phyloP scores from a whole-genome alignment of 2,113 vertebrate genomes.

The Sinocyclocheilus maitianheensis region DNA sequence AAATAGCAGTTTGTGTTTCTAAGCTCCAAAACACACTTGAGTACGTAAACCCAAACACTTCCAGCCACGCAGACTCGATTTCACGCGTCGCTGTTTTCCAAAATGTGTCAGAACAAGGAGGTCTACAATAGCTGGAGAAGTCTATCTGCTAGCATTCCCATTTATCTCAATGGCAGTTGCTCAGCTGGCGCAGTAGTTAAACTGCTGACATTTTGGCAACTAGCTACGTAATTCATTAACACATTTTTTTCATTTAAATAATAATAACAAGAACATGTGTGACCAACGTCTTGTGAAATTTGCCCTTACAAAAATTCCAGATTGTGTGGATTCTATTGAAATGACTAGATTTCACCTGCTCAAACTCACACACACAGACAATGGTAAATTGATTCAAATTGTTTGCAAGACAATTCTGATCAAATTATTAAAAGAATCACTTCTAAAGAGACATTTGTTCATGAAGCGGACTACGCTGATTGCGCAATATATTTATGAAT shows the following conservation, averaged over 20 bases:
- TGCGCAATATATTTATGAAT: too few relatives aligned
- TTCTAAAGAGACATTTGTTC: too few relatives aligned
- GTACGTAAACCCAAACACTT: neutral
- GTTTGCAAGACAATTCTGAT: too few relatives aligned
- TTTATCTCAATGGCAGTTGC: neutral
- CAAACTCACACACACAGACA: neutral
- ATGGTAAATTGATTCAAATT: neutral
- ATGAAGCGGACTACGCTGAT: too few relatives aligned
- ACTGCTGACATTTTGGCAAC: neutral
- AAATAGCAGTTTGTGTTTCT: slow-evolving; percentile 32
- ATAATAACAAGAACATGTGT: neutral
- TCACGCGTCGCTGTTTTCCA: neutral
- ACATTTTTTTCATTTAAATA: neutral
- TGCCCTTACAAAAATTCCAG: neutral
- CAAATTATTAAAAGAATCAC: too few relatives aligned
- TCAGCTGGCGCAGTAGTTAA: neutral
- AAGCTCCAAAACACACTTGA: slow-evolving; percentile 9
- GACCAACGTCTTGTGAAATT: neutral
- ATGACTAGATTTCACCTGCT: neutral
- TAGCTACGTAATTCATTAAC: neutral
- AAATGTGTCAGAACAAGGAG: neutral
- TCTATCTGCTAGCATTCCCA: neutral
- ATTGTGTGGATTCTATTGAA: neutral
- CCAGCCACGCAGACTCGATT: neutral
- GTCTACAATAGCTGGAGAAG: neutral